phyloP scores from a whole-genome alignment of 2,113 vertebrate species.

The Lanius ludovicianus region DNA sequence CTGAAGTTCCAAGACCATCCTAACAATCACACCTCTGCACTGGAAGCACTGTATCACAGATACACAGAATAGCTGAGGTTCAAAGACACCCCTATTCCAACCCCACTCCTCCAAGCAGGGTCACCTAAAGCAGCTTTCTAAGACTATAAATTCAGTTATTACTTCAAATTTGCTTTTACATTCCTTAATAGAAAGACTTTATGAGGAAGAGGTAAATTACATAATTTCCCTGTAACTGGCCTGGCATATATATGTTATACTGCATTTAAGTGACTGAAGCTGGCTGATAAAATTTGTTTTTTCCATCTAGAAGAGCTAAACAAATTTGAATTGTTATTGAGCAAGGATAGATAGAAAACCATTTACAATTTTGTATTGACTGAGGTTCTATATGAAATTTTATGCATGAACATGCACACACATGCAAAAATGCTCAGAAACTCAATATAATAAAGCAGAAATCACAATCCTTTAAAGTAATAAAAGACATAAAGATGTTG shows the following conservation, averaged over 20 bases:
- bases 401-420: background rate
- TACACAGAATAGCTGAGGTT: background rate
- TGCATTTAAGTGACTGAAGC: background rate
- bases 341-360: background rate
- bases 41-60: background rate
- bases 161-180: background rate
- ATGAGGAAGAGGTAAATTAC: background rate
- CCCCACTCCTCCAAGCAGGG: background rate
- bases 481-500: background rate
- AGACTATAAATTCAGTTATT: background rate
- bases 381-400: background rate
- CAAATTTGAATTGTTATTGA: background rate
- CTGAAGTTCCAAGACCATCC: background rate
- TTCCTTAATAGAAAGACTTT: background rate
- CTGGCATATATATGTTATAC: background rate
- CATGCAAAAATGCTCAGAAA: fast-evolving
- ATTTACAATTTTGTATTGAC: background rate
- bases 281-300: background rate
- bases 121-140: background rate
- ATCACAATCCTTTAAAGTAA: background rate
- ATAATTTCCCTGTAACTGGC: background rate
- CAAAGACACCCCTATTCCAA: fast-evolving
- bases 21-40: background rate
- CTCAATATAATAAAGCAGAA: background rate
- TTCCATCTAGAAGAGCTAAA: background rate